Conservation (phyloP, 1,140 invertebrate genomes). For the Polypedilum pembai region DNA sequence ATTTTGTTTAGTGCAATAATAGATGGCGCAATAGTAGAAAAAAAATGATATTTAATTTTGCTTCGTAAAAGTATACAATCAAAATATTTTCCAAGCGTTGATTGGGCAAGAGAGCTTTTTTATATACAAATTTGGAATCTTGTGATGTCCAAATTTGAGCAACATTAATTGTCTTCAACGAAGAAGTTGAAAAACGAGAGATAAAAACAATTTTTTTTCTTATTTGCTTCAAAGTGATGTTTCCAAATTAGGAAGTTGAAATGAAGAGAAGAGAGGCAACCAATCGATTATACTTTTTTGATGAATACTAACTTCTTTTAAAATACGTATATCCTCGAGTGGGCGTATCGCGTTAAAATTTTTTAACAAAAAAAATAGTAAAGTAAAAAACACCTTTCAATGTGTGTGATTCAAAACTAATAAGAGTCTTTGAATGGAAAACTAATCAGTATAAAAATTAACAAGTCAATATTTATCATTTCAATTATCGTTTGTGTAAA, state of each 20-base stretch:
- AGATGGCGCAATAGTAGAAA: too few relatives aligned
- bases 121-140: background rate
- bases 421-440: too few relatives aligned
- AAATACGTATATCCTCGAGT: background rate
- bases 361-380: background rate
- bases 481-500: too few relatives aligned
- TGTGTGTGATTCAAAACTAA: too few relatives aligned
- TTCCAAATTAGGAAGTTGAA: slow-evolving; percentile 25
- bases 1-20: background rate
- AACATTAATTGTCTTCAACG: background rate
- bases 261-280: slow-evolving; percentile 9
- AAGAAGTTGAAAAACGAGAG: slow-evolving; percentile 2
- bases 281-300: slow-evolving; percentile 18
- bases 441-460: too few relatives aligned
- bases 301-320: background rate
- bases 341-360: slow-evolving; percentile 12
- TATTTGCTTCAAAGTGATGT: slow-evolving; percentile 6
- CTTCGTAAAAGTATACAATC: background rate
- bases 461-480: too few relatives aligned
- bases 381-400: background rate
- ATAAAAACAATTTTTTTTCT: background rate
- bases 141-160: background rate
- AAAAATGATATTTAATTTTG: background rate
- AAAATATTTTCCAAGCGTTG: background rate
- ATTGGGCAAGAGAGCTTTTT: background rate